phyloP scores from a whole-genome alignment of 1,140 invertebrate species.

The Drosophila arawakana region DNA sequence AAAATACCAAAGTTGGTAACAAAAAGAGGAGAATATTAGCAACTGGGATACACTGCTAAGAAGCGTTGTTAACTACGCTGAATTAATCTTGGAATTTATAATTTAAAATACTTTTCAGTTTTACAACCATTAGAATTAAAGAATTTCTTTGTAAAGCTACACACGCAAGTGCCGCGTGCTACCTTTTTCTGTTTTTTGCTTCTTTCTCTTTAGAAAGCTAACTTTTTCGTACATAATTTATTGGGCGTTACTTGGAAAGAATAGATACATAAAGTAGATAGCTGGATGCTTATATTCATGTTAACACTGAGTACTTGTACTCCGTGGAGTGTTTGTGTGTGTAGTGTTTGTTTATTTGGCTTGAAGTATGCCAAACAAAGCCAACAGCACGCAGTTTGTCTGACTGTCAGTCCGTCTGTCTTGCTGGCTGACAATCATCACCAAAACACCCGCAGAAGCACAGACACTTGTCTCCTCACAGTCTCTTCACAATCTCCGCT shows the following conservation, averaged over 20 bases:
- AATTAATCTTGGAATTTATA: not conserved
- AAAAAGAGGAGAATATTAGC: not conserved
- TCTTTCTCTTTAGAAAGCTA: slow-evolving; percentile 71
- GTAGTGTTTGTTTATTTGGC: slow-evolving; percentile 11
- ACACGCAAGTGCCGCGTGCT: slow-evolving; percentile 24
- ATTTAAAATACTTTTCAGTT: slow-evolving; percentile 1
- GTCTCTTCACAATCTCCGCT: not conserved
- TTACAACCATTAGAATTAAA: not conserved
- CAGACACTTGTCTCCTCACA: not conserved
- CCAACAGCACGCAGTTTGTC: slow-evolving; percentile 17
- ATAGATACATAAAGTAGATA: slow-evolving; percentile 50
- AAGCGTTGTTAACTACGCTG: not conserved
- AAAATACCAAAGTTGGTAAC: not conserved
- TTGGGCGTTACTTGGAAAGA: slow-evolving; percentile 69
- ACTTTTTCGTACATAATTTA: slow-evolving; percentile 72
- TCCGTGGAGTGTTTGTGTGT: not conserved
- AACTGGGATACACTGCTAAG: slow-evolving; percentile 4
- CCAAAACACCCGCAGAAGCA: slow-evolving; percentile 19
- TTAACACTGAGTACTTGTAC: slow-evolving; percentile 15
- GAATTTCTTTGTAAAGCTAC: slow-evolving; percentile 1
- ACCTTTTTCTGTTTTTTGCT: slow-evolving; percentile 10
- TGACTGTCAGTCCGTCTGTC: not conserved
- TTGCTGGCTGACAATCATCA: slow-evolving; percentile 7
- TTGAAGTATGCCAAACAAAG: slow-evolving; percentile 25
- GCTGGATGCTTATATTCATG: slow-evolving; percentile 22